Conservation (phyloP, 2,888 invertebrate species). For the Lucinisca nassula region DNA sequence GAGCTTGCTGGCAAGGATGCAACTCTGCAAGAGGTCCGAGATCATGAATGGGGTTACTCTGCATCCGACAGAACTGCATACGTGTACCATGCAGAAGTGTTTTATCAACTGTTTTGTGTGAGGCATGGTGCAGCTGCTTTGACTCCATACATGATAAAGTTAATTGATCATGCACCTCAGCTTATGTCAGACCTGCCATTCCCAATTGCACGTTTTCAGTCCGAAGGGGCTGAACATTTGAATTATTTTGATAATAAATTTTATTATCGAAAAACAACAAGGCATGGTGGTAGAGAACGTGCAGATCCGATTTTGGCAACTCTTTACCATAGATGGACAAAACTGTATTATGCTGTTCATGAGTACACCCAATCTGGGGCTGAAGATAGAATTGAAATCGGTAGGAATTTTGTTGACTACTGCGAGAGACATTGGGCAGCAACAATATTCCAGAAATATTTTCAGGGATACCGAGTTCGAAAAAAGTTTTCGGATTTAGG, state of each 20-base stretch:
- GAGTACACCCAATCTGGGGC: background rate
- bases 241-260: background rate
- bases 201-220: background rate
- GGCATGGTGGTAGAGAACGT: background rate
- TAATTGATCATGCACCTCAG: slow-evolving; percentile 3
- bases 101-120: background rate
- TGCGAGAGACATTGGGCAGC: background rate
- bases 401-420: background rate
- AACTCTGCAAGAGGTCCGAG: background rate
- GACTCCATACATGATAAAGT: background rate
- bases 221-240: background rate
- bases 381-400: background rate
- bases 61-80: background rate
- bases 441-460: background rate
- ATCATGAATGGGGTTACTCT: background rate
- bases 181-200: background rate
- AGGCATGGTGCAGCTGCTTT: background rate
- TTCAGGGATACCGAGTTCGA: background rate
- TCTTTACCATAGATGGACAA: background rate
- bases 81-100: background rate
- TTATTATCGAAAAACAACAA: background rate
- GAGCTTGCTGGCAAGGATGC: background rate
- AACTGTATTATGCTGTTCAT: background rate
- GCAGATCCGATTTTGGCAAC: background rate
- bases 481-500: background rate